phyloP scores from a whole-genome alignment of 2,888 invertebrate species.

The Chloroclysta siterata region DNA sequence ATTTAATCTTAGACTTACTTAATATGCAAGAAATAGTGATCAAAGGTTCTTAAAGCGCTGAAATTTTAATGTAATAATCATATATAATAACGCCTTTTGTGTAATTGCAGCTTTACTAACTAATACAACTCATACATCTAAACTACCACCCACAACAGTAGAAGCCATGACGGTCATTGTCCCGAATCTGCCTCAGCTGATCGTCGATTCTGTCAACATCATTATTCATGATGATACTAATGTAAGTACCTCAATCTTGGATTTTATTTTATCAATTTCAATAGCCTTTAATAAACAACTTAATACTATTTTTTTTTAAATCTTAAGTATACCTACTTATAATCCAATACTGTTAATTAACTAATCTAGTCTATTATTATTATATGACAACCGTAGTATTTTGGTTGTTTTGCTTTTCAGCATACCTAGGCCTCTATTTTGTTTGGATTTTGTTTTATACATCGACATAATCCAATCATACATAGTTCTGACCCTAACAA shows the following conservation, averaged over 20 bases:
- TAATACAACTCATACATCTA: conserved; percentile 46
- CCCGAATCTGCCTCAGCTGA: conserved; percentile 60
- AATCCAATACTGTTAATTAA: too few species aligned
- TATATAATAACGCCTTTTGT: neutral
- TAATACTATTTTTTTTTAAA: too few species aligned
- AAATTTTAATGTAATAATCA: too few species aligned
- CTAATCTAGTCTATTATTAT: too few species aligned
- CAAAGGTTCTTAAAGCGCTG: neutral
- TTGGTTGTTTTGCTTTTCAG: too few species aligned
- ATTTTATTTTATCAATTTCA: neutral
- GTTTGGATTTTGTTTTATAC: neutral
- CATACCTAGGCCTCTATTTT: too few species aligned
- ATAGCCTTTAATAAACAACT: too few species aligned
- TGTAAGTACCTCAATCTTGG: conserved; percentile 51
- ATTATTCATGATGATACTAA: conserved; percentile 59
- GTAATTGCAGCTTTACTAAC: conserved; percentile 52
- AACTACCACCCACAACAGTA: conserved; percentile 58
- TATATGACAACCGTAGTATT: too few species aligned
- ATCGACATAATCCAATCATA: too few species aligned
- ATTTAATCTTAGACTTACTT: too few species aligned
- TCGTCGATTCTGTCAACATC: conserved; percentile 59
- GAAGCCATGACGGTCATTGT: conserved; percentile 51
- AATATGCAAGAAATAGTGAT: neutral
- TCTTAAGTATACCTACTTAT: too few species aligned
- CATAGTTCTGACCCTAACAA: neutral